Base-by-base conservation (phyloP, 2,888 invertebrate genomes). In the Didymodactylos carnosus region DNA sequence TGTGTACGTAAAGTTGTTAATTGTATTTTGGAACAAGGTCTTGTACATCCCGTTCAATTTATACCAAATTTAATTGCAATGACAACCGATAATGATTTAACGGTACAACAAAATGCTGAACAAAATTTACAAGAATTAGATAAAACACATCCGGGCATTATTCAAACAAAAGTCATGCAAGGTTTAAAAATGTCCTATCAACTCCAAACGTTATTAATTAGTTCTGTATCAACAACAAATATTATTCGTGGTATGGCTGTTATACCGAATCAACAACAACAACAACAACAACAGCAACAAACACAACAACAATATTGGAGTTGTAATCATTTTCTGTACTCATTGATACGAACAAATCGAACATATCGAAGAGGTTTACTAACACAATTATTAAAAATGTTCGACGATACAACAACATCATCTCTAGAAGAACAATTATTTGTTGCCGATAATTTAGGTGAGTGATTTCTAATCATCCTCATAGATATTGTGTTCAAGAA, bases 71-170 rank as follows among this genome's bases (percentile, higher is more conserved):
- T 98, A 78, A 93, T 99, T 80, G 91, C 93, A 80, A 91, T 98
- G 89, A 93, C 94, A 81, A 95, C 97, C 0, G 98, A 99, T 84
- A 86, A 87, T 74, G 92, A 94, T 81, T 88, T 89, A 79, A 87
- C 88, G 72, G 91, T 97, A 39, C 88, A 94, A 49, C 90, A 92
- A 80, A 91, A 92, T 79, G 94, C 98, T 1, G 97, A 98, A 84
- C 92, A 92, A 80, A 90, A 95, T 80, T 86, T 99, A 40, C 91
- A 93, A 82, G 98, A 99, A 78, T 95, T 98, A 79, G 97, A 98
- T 82, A 93, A 94, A 84, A 97, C 97, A 80, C 97, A 97, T 85
- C 92, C 94, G 0, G 95, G 95, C n/a, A 95, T 95, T 84, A 92
- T 85, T 77, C 84, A 85, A 78, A 83, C 84, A 79, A 73, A 73